A percentile compares a stretch with the other conserved stretches of the same genome.
phyloP scores from a whole-genome alignment of 2,888 invertebrate genomes.

The Anodontia alba region DNA sequence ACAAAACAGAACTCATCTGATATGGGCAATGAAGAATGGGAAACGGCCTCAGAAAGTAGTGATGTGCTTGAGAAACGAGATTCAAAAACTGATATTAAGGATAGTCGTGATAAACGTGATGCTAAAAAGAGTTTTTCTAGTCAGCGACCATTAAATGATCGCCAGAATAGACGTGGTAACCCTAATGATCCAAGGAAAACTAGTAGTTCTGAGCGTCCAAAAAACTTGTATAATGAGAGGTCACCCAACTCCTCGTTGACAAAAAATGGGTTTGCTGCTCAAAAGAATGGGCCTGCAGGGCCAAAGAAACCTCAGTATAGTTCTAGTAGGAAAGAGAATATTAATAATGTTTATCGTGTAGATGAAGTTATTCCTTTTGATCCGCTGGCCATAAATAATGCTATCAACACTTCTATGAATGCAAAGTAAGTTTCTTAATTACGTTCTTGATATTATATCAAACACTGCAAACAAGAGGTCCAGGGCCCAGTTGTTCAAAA shows the following conservation, averaged over 20 bases:
- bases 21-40: slow-evolving; percentile 88
- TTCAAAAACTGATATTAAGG: slow-evolving; percentile 79
- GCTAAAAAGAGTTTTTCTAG: slow-evolving; percentile 84
- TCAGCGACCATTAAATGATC: slow-evolving; percentile 84
- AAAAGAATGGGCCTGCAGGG: slow-evolving; percentile 75
- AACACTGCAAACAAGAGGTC: too few relatives aligned
- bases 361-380: slow-evolving; percentile 87
- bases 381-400: slow-evolving; percentile 87
- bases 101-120: slow-evolving; percentile 71
- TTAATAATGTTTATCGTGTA: slow-evolving; percentile 85
- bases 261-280: slow-evolving; percentile 80
- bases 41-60: slow-evolving; percentile 92
- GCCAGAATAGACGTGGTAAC: slow-evolving; percentile 76
- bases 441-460: too few relatives aligned
- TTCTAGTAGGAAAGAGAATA: slow-evolving; percentile 78
- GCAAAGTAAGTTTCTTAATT: slow-evolving; percentile 70
- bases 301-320: slow-evolving; percentile 68
- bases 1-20: slow-evolving; percentile 83
- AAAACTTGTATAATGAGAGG: slow-evolving; percentile 77
- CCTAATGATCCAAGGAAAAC: slow-evolving; percentile 54
- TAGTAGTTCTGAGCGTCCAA: slow-evolving; percentile 60
- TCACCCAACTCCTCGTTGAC: slow-evolving; percentile 75
- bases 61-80: slow-evolving; percentile 84
- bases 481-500: too few relatives aligned
- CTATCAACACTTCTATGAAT: slow-evolving; percentile 81